Conservation (phyloP, 2,797 vertebrate species). For the Arnoldichthys spilopterus region DNA sequence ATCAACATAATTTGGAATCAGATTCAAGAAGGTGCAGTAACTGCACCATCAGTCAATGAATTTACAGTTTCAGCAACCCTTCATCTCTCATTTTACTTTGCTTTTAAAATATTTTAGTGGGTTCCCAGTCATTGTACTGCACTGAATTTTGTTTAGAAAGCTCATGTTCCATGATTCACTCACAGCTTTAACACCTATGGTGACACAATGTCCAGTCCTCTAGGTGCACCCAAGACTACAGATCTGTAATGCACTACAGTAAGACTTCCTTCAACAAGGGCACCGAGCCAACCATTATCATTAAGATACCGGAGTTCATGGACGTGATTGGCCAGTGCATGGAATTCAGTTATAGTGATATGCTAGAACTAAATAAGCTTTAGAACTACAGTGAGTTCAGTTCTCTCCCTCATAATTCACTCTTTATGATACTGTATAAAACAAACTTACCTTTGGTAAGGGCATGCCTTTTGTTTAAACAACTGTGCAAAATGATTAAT, state of each 20-base stretch:
- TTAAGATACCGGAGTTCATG: constrained; percentile 82
- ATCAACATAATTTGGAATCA: constrained; percentile 84
- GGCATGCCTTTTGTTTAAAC: not conserved
- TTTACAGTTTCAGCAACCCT: not conserved
- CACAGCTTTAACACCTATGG: constrained; percentile 81
- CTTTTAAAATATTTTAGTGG: not conserved
- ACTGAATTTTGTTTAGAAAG: not conserved
- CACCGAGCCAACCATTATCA: constrained; percentile 85
- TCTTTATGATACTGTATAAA: constrained; percentile 18
- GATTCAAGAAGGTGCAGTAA: constrained; percentile 78
- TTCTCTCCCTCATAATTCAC: not conserved
- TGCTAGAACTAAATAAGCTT: constrained; percentile 83
- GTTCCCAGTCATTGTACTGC: not conserved
- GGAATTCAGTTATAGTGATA: constrained; percentile 87
- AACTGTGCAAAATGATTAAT: not conserved
- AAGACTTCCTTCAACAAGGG: constrained; percentile 81
- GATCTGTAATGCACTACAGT: constrained; percentile 91
- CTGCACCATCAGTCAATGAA: not conserved
- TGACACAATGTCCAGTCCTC: constrained; percentile 74
- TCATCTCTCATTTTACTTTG: not conserved
- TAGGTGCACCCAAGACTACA: constrained; percentile 88
- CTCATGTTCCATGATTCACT: not conserved
- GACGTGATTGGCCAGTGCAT: constrained; percentile 89
- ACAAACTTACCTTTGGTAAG: not conserved
- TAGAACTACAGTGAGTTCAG: constrained; percentile 88